These are phyloP conservation scores for Gallinago paraguaiae DNA, from an alignment of 2,113 vertebrate genomes.

Conservation along the genomic window DNA sequence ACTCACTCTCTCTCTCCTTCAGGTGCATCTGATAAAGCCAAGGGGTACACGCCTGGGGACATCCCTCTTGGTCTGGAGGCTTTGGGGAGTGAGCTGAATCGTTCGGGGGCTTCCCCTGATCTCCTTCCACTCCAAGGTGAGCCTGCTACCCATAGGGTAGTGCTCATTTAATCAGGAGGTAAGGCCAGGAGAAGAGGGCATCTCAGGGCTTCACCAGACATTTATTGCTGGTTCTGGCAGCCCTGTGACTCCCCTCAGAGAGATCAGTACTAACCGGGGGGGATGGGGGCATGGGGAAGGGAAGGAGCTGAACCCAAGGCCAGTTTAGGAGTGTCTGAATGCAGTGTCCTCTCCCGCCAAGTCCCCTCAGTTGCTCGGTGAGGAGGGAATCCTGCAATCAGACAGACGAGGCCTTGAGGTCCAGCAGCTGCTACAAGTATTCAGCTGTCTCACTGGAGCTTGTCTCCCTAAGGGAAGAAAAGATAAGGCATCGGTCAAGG, in stretches of 20 bases:
- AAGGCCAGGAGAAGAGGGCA: slow-evolving; percentile 12
- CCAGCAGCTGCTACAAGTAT: slow-evolving; percentile 75
- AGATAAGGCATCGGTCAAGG: slow-evolving; percentile 15
- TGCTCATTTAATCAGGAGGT: slow-evolving; percentile 28
- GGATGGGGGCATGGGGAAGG: not conserved
- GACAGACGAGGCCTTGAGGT: slow-evolving; percentile 64
- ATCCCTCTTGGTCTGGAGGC: not conserved
- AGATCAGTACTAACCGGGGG: slow-evolving; percentile 1
- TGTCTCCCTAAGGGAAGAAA: slow-evolving; percentile 70
- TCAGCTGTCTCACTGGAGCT: slow-evolving; percentile 76
- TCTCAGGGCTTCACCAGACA: slow-evolving; percentile 23
- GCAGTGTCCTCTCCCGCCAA: slow-evolving; percentile 30
- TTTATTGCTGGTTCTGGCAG: slow-evolving; percentile 17
- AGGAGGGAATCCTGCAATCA: slow-evolving; percentile 58
- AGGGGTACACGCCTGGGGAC: not conserved
- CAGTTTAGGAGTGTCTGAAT: slow-evolving; percentile 33
- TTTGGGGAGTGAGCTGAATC: slow-evolving; percentile 35
- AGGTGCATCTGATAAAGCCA: slow-evolving; percentile 47
- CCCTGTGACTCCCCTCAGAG: slow-evolving; percentile 5
- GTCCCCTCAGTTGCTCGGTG: slow-evolving; percentile 48
- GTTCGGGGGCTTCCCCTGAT: not conserved
- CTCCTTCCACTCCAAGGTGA: slow-evolving; percentile 21
- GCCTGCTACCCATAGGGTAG: slow-evolving; percentile 48
- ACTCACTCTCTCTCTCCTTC: slow-evolving; percentile 19
- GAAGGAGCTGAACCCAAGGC: slow-evolving; percentile 46